A percentile compares a stretch with the other conserved stretches of the same genome.
Conservation (phyloP, 2,888 invertebrate genomes). For the Nephrotoma guestfalica region DNA sequence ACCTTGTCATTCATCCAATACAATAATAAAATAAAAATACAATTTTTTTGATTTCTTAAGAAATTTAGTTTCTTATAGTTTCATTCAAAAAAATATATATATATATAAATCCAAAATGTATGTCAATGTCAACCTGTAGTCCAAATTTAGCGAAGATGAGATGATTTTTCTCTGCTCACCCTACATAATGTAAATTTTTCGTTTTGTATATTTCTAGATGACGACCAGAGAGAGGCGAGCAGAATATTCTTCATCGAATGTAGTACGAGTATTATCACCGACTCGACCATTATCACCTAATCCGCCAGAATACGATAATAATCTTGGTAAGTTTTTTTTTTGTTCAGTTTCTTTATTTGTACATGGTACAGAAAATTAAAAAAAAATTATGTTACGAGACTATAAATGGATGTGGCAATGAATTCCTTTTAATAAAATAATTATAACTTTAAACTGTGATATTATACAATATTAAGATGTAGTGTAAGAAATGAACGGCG, state of each 20-base stretch:
- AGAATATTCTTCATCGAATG: conserved; percentile 16
- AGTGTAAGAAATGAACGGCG: not conserved
- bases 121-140: conserved; percentile 2
- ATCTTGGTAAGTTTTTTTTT: conserved; percentile 12
- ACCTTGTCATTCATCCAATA: not conserved
- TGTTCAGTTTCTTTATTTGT: not conserved
- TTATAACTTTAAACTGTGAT: not conserved
- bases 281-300: conserved; percentile 14
- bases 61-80: not conserved
- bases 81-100: conserved; percentile 1
- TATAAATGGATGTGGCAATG: not conserved
- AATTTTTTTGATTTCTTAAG: not conserved
- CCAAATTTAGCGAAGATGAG: conserved; percentile 1
- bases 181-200: not conserved
- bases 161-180: not conserved
- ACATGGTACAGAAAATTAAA: not conserved
- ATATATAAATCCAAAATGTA: not conserved
- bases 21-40: not conserved
- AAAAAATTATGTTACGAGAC: not conserved
- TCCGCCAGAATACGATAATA: conserved; percentile 13
- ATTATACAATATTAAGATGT: not conserved
- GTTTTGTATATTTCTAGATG: conserved; percentile 6
- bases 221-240: conserved; percentile 13
- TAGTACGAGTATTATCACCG: conserved; percentile 14
- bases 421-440: not conserved